Percentiles rank a stretch among this genome's conserved stretches.
Evolutionary conservation across 2,888 invertebrate species (phyloP).

Genomic region (Dioctria rufipes): DNA sequence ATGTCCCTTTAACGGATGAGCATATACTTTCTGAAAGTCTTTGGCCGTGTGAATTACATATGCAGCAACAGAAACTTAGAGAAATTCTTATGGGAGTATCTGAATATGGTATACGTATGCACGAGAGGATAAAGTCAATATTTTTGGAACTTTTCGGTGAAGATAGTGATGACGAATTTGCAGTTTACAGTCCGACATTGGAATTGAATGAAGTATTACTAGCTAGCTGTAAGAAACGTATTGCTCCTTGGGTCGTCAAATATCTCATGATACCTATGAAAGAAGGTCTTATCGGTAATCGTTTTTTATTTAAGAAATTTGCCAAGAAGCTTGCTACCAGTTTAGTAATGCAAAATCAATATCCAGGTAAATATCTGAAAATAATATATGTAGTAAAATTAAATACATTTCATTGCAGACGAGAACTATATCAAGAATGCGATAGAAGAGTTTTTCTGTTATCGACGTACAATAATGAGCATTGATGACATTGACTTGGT

Average conservation of each 20-base stretch:
- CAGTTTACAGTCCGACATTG: constrained; percentile 66
- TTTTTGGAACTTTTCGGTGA: constrained; percentile 67
- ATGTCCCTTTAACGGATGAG: background rate
- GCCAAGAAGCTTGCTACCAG: constrained; percentile 65
- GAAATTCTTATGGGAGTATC: constrained; percentile 63
- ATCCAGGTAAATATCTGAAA: constrained; percentile 64
- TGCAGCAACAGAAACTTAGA: constrained; percentile 64
- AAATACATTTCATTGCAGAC: constrained; percentile 58
- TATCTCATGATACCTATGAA: constrained; percentile 67
- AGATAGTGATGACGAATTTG: constrained; percentile 68
- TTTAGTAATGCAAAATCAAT: constrained; percentile 66
- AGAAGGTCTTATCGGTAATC: constrained; percentile 67
- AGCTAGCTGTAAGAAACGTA: constrained; percentile 67
- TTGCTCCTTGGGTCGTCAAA: constrained; percentile 68
- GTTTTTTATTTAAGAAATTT: constrained; percentile 67
- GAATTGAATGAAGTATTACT: constrained; percentile 67
- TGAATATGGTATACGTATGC: constrained; percentile 67
- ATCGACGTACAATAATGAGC: constrained; percentile 63
- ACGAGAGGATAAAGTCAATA: constrained; percentile 63
- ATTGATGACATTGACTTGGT: constrained; percentile 62
- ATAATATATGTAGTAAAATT: background rate
- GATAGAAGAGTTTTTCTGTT: constrained; percentile 66
- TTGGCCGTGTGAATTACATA: constrained; percentile 69
- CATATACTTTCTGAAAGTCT: constrained; percentile 64
- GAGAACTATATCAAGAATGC: constrained; percentile 64